phyloP scores from a whole-genome alignment of 2,797 vertebrate genomes.

The Enteromius argenteus region DNA sequence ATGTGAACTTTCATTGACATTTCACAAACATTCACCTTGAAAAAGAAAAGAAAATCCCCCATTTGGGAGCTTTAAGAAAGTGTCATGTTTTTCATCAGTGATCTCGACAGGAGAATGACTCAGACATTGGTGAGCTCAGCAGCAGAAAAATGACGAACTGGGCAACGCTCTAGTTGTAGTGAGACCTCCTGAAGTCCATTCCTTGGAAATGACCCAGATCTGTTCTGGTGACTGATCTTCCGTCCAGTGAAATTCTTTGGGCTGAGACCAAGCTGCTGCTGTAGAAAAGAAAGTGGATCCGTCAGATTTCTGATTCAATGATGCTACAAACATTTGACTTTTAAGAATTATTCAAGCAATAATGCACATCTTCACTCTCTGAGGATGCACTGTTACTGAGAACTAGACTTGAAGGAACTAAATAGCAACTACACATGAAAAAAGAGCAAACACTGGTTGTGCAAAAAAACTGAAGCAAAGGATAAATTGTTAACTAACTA shows the following conservation, averaged over 20 bases:
- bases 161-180: conserved; percentile 72
- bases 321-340: conserved; percentile 3
- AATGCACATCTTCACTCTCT: conserved; percentile 2
- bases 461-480: neutral
- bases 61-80: conserved; percentile 44
- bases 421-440: neutral
- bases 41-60: conserved; percentile 56
- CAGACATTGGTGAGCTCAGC: conserved; percentile 82
- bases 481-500: neutral
- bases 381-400: conserved; percentile 13
- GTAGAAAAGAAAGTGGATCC: conserved; percentile 41
- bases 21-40: conserved; percentile 35
- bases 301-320: conserved; percentile 20
- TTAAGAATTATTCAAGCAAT: conserved; percentile 13
- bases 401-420: neutral
- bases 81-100: conserved; percentile 7
- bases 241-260: conserved; percentile 73
- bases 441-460: neutral
- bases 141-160: conserved; percentile 73
- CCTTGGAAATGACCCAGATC: conserved; percentile 73
- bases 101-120: conserved; percentile 44
- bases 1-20: conserved; percentile 69
- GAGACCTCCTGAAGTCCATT: conserved; percentile 74
- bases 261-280: conserved; percentile 80
- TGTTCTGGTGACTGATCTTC: conserved; percentile 77